Evolutionary conservation across 2,797 vertebrate genomes (phyloP).

Genomic region (Rhynchotus rufescens): DNA sequence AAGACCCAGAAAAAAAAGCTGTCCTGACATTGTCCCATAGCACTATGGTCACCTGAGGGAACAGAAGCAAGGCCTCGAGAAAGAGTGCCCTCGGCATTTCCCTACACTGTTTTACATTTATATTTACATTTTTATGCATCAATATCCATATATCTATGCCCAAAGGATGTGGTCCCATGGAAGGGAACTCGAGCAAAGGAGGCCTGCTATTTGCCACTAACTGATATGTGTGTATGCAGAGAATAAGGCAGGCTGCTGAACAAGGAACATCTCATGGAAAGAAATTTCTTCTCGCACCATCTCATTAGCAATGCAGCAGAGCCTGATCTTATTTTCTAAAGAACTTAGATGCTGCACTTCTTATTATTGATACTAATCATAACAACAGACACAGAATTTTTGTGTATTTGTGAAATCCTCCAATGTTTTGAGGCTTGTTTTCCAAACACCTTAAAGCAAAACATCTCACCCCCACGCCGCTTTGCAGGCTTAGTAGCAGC

Average conservation of each 20-base stretch:
- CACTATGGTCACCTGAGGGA: not conserved
- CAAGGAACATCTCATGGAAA: not conserved
- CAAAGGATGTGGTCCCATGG: not conserved
- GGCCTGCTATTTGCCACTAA: not conserved
- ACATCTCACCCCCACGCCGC: rapidly evolving
- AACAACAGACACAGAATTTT: not conserved
- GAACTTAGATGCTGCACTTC: not conserved
- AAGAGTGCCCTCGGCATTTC: not conserved
- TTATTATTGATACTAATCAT: not conserved
- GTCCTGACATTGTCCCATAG: not conserved
- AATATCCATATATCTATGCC: rapidly evolving
- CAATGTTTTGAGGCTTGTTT: not conserved
- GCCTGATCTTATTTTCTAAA: not conserved
- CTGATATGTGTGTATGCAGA: rapidly evolving
- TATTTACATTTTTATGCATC: not conserved
- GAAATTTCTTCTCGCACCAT: not conserved
- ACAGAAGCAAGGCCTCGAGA: not conserved
- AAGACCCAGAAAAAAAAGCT: not conserved
- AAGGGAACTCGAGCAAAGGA: not conserved
- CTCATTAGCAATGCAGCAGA: not conserved
- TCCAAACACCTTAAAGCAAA: not conserved
- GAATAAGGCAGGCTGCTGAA: not conserved
- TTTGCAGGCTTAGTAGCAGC: not conserved
- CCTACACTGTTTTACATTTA: rapidly evolving
- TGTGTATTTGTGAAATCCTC: not conserved